A percentile compares a stretch with the other conserved stretches of the same genome.
These are phyloP conservation scores for Ormia ochracea DNA, from an alignment of 2,888 invertebrate genomes.

Conservation along the genomic window DNA sequence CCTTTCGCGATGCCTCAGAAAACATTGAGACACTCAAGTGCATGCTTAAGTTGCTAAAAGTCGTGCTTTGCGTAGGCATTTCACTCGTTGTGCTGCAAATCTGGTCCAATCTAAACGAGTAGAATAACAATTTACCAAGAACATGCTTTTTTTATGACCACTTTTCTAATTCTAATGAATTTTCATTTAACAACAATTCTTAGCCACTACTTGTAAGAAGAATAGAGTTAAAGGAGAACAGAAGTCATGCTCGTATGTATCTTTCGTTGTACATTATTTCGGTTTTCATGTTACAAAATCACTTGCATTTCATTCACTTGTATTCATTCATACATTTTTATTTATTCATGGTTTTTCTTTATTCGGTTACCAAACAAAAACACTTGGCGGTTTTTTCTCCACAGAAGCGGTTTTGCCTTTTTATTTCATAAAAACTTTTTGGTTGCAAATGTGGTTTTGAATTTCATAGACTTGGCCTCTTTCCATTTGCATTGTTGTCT, in stretches of 20 bases:
- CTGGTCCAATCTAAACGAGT: conserved; percentile 16
- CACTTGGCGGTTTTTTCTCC: conserved; percentile 36
- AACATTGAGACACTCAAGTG: too few relatives aligned
- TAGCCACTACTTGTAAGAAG: conserved; percentile 1
- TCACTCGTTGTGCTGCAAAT: conserved; percentile 12
- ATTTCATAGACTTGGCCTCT: conserved; percentile 62
- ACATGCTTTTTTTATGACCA: conserved; percentile 15
- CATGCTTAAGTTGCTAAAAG: background rate
- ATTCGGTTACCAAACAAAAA: conserved; percentile 29
- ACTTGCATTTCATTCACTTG: conserved; percentile 5
- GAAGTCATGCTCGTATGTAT: background rate
- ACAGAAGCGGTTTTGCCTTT: conserved; percentile 21
- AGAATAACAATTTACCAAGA: conserved; percentile 15
- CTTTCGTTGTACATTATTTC: conserved; percentile 23
- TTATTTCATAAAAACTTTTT: conserved; percentile 15
- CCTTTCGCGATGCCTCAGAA: too few relatives aligned
- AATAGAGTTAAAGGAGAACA: background rate
- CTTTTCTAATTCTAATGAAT: conserved; percentile 35
- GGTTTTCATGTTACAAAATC: conserved; percentile 32
- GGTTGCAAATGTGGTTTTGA: conserved; percentile 51
- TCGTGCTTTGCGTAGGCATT: conserved; percentile 17
- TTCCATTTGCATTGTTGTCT: conserved; percentile 24
- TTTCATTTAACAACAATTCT: conserved; percentile 6
- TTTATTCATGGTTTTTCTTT: background rate
- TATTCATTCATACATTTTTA: conserved; percentile 3